These are phyloP conservation scores for Tarsius wallacei DNA, from an alignment of 2,797 vertebrate genomes.

Conservation along the genomic window DNA sequence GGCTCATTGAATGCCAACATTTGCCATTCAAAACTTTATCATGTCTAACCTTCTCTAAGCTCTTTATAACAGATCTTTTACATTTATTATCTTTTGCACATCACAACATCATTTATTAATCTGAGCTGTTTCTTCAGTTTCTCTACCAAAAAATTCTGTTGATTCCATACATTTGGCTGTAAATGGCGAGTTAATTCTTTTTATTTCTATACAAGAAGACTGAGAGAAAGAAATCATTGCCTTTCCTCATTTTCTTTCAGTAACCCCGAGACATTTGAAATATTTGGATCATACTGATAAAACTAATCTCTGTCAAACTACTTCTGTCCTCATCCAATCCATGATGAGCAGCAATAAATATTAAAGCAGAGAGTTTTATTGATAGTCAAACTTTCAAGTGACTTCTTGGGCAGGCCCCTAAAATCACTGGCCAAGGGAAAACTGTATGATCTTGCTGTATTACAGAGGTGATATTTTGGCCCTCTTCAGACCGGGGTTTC, in stretches of 20 bases:
- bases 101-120: slow-evolving; percentile 41
- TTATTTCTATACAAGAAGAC: slow-evolving; percentile 43
- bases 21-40: slow-evolving; percentile 9
- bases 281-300: not conserved
- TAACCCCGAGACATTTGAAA: not conserved
- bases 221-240: not conserved
- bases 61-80: slow-evolving; percentile 47
- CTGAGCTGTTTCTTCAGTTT: slow-evolving; percentile 11
- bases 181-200: slow-evolving; percentile 17
- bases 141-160: not conserved
- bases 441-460: not conserved
- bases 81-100: not conserved
- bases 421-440: not conserved
- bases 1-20: not conserved
- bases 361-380: not conserved
- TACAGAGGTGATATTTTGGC: not conserved
- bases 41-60: not conserved
- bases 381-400: not conserved
- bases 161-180: slow-evolving; percentile 1
- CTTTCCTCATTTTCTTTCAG: not conserved
- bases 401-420: not conserved
- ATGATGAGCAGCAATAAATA: not conserved
- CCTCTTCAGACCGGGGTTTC: not conserved
- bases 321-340: not conserved
- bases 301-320: not conserved